phyloP scores from a whole-genome alignment of 2,113 vertebrate species.

The Myrmophylax atrothorax region DNA sequence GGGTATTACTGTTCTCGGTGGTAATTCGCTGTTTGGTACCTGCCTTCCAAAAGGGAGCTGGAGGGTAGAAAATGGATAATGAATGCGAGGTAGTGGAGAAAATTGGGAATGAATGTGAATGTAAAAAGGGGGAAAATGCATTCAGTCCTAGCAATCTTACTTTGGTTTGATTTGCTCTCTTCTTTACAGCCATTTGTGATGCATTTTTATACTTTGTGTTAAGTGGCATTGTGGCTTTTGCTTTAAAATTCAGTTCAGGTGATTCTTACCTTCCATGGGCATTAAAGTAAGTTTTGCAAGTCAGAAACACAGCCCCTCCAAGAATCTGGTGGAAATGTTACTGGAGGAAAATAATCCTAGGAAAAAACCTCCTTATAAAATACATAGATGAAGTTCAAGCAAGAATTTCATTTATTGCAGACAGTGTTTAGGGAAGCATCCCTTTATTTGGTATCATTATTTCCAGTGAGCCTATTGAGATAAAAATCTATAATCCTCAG shows the following conservation, averaged over 20 bases:
- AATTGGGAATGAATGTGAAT: not conserved
- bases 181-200: not conserved
- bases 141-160: not conserved
- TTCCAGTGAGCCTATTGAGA: not conserved
- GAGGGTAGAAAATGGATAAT: not conserved
- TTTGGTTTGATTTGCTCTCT: constrained; percentile 18
- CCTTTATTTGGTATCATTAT: not conserved
- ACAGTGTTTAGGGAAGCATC: not conserved
- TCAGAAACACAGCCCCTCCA: not conserved
- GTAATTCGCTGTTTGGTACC: not conserved
- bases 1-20: not conserved
- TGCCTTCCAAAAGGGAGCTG: not conserved
- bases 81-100: not conserved
- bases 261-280: not conserved
- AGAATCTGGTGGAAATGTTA: not conserved
- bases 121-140: not conserved
- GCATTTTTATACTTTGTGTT: not conserved
- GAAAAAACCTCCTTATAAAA: not conserved
- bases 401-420: not conserved
- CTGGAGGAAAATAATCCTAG: not conserved
- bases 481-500: constrained; percentile 19
- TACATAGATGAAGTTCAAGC: not conserved
- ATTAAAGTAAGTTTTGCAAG: not conserved
- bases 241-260: not conserved
- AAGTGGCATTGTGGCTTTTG: not conserved